Evolutionary conservation across 2,797 vertebrate species (phyloP).

Genomic region (Sphaeramia orbicularis): DNA sequence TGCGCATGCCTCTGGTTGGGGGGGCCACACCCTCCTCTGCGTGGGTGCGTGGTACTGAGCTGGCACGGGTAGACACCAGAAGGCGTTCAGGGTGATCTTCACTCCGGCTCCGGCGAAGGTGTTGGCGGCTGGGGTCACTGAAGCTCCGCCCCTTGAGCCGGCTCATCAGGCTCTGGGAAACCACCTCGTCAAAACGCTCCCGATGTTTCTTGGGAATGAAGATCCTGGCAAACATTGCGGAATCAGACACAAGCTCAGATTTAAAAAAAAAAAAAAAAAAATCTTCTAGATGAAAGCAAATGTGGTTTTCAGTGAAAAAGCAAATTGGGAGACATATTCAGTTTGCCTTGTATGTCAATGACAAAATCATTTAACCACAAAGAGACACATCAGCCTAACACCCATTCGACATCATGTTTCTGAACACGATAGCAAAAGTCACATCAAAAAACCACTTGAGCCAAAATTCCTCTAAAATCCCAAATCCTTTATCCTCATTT

Average conservation of each 20-base stretch:
- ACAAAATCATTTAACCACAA: background rate
- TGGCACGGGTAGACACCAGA: constrained; percentile 94
- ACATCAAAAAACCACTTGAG: constrained; percentile 15
- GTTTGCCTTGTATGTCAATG: background rate
- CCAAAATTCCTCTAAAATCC: constrained; percentile 3
- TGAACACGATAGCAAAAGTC: constrained; percentile 4
- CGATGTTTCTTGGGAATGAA: constrained; percentile 99
- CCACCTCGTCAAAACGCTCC: constrained; percentile 96
- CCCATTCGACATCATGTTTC: too few species aligned
- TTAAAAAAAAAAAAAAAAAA: background rate
- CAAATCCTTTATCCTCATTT: constrained; percentile 9
- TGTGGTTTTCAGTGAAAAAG: background rate
- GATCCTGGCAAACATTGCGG: constrained; percentile 88
- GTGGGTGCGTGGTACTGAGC: constrained; percentile 92
- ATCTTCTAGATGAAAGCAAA: constrained; percentile 14
- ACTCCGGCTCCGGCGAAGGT: constrained; percentile 93
- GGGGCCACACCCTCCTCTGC: constrained; percentile 86
- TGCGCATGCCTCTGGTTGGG: constrained; percentile 87
- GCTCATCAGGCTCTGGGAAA: constrained; percentile 95
- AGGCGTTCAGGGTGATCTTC: constrained; percentile 95
- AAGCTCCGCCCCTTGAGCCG: constrained; percentile 92
- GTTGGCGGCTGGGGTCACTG: constrained; percentile 88
- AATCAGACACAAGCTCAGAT: constrained; percentile 42
- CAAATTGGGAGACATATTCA: constrained; percentile 8
- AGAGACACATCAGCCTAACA: background rate